Percentiles rank a stretch among this genome's conserved stretches.
These are phyloP conservation scores for Chaetogeoica ovagalla DNA, from an alignment of 2,888 invertebrate genomes.

Conservation along the genomic window DNA sequence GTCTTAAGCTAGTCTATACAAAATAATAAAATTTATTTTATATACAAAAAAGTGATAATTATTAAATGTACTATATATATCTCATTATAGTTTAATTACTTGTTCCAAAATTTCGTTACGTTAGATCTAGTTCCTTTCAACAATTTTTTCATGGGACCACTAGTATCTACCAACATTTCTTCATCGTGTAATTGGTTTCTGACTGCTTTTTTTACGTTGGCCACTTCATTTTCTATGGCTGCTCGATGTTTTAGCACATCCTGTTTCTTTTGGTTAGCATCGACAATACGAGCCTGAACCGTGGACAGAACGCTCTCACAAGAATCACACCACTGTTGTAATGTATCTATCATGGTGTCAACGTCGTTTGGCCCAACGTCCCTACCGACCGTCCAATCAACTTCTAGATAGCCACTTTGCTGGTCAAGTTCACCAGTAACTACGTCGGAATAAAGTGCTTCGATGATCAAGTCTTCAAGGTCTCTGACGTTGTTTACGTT, in stretches of 20 bases:
- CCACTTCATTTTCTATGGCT: constrained; percentile 83
- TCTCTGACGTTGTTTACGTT: constrained; percentile 90
- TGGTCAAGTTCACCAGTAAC: constrained; percentile 96
- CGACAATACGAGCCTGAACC: constrained; percentile 84
- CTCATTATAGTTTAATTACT: constrained; percentile 6
- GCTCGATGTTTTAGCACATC: constrained; percentile 77
- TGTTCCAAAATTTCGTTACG: constrained; percentile 60
- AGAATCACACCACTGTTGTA: constrained; percentile 86
- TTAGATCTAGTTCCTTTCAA: constrained; percentile 67
- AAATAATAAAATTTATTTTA: constrained; percentile 17
- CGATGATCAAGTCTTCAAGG: constrained; percentile 94
- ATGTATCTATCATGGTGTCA: constrained; percentile 75
- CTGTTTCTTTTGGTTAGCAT: constrained; percentile 85
- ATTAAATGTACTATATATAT: neutral
- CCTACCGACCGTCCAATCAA: constrained; percentile 90
- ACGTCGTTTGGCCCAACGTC: constrained; percentile 87
- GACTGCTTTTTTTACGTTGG: constrained; percentile 84
- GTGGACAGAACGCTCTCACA: constrained; percentile 87
- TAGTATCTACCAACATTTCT: constrained; percentile 77
- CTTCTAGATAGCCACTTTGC: constrained; percentile 87
- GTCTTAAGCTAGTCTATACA: constrained; percentile 7
- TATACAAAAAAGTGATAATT: neutral
- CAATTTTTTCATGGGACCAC: constrained; percentile 64
- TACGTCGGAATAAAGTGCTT: constrained; percentile 97
- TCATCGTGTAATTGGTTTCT: constrained; percentile 78